Evolutionary conservation across 2,797 vertebrate genomes (phyloP), one percentile per base, ranked within the genome.

Genomic region (Clamator glandarius): DNA sequence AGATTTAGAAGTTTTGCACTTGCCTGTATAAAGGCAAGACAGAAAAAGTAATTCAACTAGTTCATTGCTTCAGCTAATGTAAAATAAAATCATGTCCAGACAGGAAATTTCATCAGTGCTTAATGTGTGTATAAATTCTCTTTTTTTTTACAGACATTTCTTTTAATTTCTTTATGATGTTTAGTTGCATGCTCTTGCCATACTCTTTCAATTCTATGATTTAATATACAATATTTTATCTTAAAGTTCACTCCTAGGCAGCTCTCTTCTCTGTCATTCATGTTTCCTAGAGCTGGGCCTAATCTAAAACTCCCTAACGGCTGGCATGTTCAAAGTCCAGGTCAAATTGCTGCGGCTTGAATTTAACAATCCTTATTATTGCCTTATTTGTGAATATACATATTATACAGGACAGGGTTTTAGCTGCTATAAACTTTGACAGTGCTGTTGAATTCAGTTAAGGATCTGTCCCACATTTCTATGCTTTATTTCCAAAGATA

Each of bases 11-110:
- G 91, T 93, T 74, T 95, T 93, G 89, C 74, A 93, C 84, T 97
- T 97, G 97, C 97, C 92, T 90, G 96, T 97, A 96, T 97, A 97
- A 87, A 95, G 96, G 95, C 64, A 96, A 97, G 97, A 95, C 95
- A 98, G 96, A 96, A 95, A 94, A 97, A 97, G 82, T 96, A 98
- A 92, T 95, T 84, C 80, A 97, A 98, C 84, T 95, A 94, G 90
- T 98, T 97, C 97, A 95, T 98, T 98, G 98, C 97, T 98, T 98
- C 97, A 97, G 97, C 97, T 98, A 97, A 97, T 96, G 59, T 58
- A 46, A 94, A 96, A 84, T 95, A 97, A 97, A 97, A 70, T 78
- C 55, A 68, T 62, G 69, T 94, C 84, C 64, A 36, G 62, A 59
- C 75, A 81, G 80, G 39, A 94, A 90, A 90, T 91, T 96, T 93